These are phyloP conservation scores for Drosophila mojavensis DNA, from an alignment of 1,140 invertebrate species.

Conservation along the genomic window DNA sequence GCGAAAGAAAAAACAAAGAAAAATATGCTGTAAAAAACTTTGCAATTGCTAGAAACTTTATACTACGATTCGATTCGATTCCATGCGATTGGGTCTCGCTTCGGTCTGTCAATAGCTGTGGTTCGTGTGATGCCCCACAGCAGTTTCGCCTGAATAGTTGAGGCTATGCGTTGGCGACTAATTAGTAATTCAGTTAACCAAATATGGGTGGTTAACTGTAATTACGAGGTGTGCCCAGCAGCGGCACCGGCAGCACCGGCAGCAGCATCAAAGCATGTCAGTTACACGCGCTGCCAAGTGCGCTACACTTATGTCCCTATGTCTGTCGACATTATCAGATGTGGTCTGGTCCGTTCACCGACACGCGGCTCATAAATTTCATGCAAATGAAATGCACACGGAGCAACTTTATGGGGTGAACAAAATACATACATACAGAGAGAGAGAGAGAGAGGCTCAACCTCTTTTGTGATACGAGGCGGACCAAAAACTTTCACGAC, in stretches of 20 bases:
- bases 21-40: constrained; percentile 44
- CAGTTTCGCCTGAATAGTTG: constrained; percentile 6
- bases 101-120: constrained; percentile 3
- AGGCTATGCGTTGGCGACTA: constrained; percentile 2
- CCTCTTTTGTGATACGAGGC: background rate
- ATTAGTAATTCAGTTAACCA: constrained; percentile 27
- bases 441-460: background rate
- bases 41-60: constrained; percentile 59
- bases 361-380: constrained; percentile 50
- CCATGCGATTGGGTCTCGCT: background rate
- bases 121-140: background rate
- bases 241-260: no score
- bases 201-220: constrained; percentile 9
- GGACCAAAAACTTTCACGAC: constrained; percentile 25
- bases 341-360: background rate
- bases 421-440: background rate
- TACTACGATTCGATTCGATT: constrained; percentile 48
- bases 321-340: constrained; percentile 9
- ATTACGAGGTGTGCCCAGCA: background rate
- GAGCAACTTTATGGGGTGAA: constrained; percentile 37
- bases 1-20: constrained; percentile 8
- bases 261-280: constrained; percentile 17
- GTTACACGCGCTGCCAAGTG: constrained; percentile 12
- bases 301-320: constrained; percentile 4
- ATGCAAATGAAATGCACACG: constrained; percentile 62